Conservation (phyloP, 2,113 vertebrate species). For the Muscicapa adusta region DNA sequence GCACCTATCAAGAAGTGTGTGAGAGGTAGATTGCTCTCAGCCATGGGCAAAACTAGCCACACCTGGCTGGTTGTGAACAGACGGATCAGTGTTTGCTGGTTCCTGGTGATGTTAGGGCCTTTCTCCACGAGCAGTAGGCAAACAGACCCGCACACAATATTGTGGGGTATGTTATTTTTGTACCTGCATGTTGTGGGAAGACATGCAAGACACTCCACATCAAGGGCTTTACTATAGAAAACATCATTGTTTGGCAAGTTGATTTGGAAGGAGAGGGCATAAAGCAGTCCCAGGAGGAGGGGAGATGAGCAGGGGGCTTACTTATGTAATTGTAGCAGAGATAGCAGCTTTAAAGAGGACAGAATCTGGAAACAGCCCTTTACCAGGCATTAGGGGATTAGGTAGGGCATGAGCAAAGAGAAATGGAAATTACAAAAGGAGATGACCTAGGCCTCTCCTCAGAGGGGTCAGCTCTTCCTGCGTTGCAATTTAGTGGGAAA, state of each 20-base stretch:
- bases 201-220: not conserved
- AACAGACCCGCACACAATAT: not conserved
- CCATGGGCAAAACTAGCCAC: not conserved
- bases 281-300: not conserved
- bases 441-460: not conserved
- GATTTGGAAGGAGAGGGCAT: not conserved
- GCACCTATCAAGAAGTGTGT: not conserved
- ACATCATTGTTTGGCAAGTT: not conserved
- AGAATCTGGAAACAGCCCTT: not conserved
- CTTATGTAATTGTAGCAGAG: not conserved
- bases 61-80: not conserved
- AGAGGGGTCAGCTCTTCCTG: not conserved
- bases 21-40: not conserved
- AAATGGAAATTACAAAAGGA: constrained; percentile 19
- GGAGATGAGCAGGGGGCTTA: not conserved
- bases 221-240: not conserved
- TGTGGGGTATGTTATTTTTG: not conserved
- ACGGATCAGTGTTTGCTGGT: not conserved
- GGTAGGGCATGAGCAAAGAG: not conserved
- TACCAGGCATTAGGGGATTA: constrained; percentile 8
- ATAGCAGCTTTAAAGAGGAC: not conserved
- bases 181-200: not conserved
- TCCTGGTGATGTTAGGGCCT: not conserved
- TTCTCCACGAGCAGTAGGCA: not conserved
- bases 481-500: not conserved